These are phyloP conservation scores for Halichoerus grypus DNA, from an alignment of 2,113 vertebrate genomes.

Conservation along the genomic window DNA sequence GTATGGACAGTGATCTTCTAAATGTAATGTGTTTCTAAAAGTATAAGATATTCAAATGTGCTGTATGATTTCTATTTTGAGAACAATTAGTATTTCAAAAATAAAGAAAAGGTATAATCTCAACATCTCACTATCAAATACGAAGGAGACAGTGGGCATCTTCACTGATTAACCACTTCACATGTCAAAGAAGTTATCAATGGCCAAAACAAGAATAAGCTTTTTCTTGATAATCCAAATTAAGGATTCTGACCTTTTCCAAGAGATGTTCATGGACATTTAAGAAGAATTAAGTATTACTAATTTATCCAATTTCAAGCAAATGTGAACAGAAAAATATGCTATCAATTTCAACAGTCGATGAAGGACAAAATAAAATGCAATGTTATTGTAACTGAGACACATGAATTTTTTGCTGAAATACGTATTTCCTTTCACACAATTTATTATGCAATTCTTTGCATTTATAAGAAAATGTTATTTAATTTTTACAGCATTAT, in stretches of 20 bases:
- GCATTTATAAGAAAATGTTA: not conserved
- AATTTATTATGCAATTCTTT: not conserved
- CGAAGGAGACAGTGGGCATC: not conserved
- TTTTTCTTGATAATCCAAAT: slow-evolving; percentile 52
- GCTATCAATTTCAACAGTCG: not conserved
- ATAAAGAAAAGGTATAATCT: not conserved
- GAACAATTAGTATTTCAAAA: slow-evolving; percentile 28
- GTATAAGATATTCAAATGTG: not conserved
- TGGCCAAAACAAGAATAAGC: not conserved
- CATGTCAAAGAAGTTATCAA: slow-evolving; percentile 29
- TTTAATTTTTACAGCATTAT: not conserved
- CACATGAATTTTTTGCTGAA: not conserved
- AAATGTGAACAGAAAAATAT: slow-evolving; percentile 23
- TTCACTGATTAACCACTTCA: not conserved
- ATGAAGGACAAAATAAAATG: slow-evolving; percentile 50
- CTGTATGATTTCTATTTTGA: not conserved
- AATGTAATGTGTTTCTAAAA: not conserved
- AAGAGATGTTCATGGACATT: not conserved
- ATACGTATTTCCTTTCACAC: slow-evolving; percentile 17
- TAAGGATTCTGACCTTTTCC: slow-evolving; percentile 32
- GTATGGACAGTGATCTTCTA: not conserved
- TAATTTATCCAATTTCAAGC: slow-evolving; percentile 14
- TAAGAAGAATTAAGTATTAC: slow-evolving; percentile 42
- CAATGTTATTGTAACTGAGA: not conserved
- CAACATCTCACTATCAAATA: not conserved